Evolutionary conservation across 2,888 invertebrate genomes (phyloP), one percentile per base, ranked within the genome.

Genomic region (Plagodis pulveraria): DNA sequence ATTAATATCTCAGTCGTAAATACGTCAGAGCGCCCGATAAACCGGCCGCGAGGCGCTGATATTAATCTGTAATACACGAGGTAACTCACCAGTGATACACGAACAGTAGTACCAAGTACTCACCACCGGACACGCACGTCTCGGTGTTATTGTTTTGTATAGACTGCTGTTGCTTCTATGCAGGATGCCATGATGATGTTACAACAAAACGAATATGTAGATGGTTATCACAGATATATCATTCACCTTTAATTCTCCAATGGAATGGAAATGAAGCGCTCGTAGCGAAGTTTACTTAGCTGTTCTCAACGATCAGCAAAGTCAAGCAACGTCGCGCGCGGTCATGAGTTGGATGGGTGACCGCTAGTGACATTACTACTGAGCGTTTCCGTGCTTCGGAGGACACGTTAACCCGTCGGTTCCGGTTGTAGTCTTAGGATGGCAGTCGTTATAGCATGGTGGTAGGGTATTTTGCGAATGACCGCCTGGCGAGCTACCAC

Each of bases 1-100:
- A 76, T 76, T 78, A 76, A 79, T 78, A 78, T 68, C 67, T 61
- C 62, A 62, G 60, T 72, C 76, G 73, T 80, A 80, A 77, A 80
- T 76, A 77, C 71, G 71, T 75, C 78, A 66, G 67, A 45, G 71
- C 58, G 52, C 33, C 59, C 50, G 67, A 69, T 72, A 69, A 66
- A 67, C 62, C 56, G 63, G 66, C 66, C 57, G 54, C 51, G 48
- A 55, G 60, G 56, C 61, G 52, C 50, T 61, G 71, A 72, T 72
- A 67, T 64, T 67, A 69, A 71, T 72, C 71, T 64, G 65, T 59
- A 58, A 58, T 66, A 68, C 67, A 70, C 68, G 66, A 66, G 58
- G 57, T 56, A 46, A 53, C 49, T 50, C 11, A 42, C 36, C 52
- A 22, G 52, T 52, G 41, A 50, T 51, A 50, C 56, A 9, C 42